Evolutionary conservation across 1,140 invertebrate species (phyloP).

Genomic region (Colletes gigas): DNA sequence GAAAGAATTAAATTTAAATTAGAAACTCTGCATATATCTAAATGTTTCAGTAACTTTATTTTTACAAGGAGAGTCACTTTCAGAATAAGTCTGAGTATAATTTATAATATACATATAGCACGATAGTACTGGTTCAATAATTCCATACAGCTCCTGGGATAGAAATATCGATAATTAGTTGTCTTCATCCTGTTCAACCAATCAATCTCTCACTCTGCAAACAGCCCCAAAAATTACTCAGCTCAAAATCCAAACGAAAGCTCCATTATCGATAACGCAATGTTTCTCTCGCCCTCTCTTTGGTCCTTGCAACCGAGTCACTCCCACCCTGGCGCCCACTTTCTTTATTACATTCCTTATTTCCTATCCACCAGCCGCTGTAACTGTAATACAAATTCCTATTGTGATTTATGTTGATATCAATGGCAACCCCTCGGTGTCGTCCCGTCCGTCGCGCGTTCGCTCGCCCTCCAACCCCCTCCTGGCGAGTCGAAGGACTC

Average conservation of each 20-base stretch:
- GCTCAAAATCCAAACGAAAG: conserved; percentile 22
- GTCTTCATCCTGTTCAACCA: no score
- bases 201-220: no score
- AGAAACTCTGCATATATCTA: no score
- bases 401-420: conserved; percentile 82
- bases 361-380: conserved; percentile 80
- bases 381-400: conserved; percentile 83
- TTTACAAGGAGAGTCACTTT: no score
- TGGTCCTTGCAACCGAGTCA: conserved; percentile 13
- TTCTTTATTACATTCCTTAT: conserved; percentile 83
- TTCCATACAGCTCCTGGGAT: no score
- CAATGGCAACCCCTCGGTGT: conserved; percentile 76
- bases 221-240: conserved; percentile 4
- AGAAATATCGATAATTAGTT: no score
- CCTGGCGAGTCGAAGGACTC: conserved; percentile 33
- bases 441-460: conserved; percentile 53
- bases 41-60: no score
- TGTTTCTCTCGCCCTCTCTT: not conserved
- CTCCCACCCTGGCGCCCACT: conserved; percentile 72
- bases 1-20: no score
- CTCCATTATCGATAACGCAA: not conserved
- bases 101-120: no score
- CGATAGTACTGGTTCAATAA: no score
- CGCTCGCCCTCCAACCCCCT: conserved; percentile 13
- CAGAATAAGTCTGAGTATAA: no score